Conservation (phyloP, 2,797 vertebrate species). For the Sebastes paucispinis region DNA sequence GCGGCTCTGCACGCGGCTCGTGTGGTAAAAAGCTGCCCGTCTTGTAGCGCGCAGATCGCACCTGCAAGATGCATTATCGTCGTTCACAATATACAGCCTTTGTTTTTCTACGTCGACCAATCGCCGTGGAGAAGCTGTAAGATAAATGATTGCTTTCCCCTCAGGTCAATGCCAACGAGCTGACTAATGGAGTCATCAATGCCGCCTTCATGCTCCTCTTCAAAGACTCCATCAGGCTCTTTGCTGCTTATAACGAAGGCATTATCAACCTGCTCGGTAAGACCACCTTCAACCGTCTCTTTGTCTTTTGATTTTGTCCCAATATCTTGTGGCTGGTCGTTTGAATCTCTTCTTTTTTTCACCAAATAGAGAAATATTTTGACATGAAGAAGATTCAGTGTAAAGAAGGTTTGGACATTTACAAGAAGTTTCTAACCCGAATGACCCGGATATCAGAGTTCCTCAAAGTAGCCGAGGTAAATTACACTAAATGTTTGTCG, state of each 20-base stretch:
- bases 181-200: conserved; percentile 99
- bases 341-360: not conserved
- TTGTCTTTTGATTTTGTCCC: not conserved
- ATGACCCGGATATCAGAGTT: conserved; percentile 99
- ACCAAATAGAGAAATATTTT: conserved; percentile 94
- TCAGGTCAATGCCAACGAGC: conserved; percentile 99
- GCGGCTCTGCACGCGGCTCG: conserved; percentile 17
- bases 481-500: not conserved
- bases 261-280: conserved; percentile 99
- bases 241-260: conserved; percentile 99
- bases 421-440: conserved; percentile 98
- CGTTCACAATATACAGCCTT: not conserved
- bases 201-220: conserved; percentile 99
- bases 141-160: conserved; percentile 60
- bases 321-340: not conserved
- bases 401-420: conserved; percentile 98
- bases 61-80: not conserved
- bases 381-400: conserved; percentile 99
- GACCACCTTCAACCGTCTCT: not conserved
- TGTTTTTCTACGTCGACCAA: conserved; percentile 33
- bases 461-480: conserved; percentile 99
- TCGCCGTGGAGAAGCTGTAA: not conserved
- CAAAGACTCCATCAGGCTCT: conserved; percentile 99
- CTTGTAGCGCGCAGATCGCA: not conserved
- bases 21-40: not conserved